Percentiles rank a stretch among this genome's conserved stretches.
Conservation (phyloP, 2,113 vertebrate species). For the Benthochromis sp. region DNA sequence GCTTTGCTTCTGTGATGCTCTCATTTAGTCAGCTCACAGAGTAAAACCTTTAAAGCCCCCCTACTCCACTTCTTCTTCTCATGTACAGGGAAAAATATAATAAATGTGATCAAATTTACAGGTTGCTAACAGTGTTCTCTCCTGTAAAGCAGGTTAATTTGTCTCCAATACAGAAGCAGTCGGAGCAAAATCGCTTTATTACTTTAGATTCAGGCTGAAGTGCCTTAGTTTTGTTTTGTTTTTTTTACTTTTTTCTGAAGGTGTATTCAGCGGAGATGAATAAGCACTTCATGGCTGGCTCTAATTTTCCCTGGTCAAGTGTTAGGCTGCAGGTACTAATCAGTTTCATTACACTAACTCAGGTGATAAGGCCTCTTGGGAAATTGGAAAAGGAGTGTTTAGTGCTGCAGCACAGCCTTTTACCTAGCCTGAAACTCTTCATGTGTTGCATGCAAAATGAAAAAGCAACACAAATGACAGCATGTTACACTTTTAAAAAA, state of each 20-base stretch:
- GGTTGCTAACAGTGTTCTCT: slow-evolving; percentile 18
- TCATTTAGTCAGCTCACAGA: background rate
- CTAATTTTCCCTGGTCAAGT: slow-evolving; percentile 47
- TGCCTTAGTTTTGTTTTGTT: background rate
- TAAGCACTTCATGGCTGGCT: slow-evolving; percentile 26
- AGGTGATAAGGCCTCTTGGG: slow-evolving; percentile 16
- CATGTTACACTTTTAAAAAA: background rate
- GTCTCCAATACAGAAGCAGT: slow-evolving; percentile 21
- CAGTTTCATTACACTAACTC: slow-evolving; percentile 46
- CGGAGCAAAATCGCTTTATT: slow-evolving; percentile 35
- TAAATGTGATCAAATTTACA: slow-evolving; percentile 38
- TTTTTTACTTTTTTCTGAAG: background rate
- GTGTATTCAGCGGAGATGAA: slow-evolving; percentile 31
- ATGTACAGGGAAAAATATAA: background rate
- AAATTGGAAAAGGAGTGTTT: background rate
- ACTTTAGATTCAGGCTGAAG: slow-evolving; percentile 17
- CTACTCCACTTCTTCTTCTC: background rate
- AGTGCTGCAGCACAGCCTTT: background rate
- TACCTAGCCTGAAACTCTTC: background rate
- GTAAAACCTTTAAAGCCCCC: background rate
- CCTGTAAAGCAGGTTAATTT: slow-evolving; percentile 42
- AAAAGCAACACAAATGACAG: background rate
- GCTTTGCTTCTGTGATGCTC: background rate
- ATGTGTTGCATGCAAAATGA: background rate
- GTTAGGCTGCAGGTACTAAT: slow-evolving; percentile 34